These are phyloP conservation scores for Muntiacus muntjak DNA, from an alignment of 2,113 vertebrate species.

Conservation along the genomic window DNA sequence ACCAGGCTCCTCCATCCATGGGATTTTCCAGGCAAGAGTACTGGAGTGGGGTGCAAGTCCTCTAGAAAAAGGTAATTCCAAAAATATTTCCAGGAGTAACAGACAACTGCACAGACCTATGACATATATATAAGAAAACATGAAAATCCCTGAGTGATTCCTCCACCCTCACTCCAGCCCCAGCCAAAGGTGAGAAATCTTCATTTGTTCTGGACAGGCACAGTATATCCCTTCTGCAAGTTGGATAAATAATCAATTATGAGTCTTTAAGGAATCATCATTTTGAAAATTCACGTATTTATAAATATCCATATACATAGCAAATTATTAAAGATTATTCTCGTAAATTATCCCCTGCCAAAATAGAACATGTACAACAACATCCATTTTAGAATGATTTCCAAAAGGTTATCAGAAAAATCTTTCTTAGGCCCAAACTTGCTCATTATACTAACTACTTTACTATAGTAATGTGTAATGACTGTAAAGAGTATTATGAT, in stretches of 20 bases:
- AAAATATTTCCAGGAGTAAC: conserved; percentile 13
- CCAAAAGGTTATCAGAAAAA: neutral
- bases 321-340: conserved; percentile 34
- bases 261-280: neutral
- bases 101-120: neutral
- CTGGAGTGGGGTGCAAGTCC: neutral
- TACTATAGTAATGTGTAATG: neutral
- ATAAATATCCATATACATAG: neutral
- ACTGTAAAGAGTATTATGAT: neutral
- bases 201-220: neutral
- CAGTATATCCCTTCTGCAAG: neutral
- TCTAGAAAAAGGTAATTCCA: conserved; percentile 35
- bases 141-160: neutral
- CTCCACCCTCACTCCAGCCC: too few species aligned
- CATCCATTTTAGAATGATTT: conserved; percentile 14
- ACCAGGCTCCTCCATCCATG: too few species aligned
- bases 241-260: neutral
- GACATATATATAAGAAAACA: neutral
- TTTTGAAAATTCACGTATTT: neutral
- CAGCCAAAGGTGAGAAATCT: neutral
- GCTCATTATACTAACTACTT: neutral
- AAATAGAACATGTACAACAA: neutral
- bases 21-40: too few species aligned
- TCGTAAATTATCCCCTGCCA: neutral
- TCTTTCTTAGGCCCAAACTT: neutral